Evolutionary conservation across 2,888 invertebrate genomes (phyloP).

Genomic region (Argyra leucocephala): DNA sequence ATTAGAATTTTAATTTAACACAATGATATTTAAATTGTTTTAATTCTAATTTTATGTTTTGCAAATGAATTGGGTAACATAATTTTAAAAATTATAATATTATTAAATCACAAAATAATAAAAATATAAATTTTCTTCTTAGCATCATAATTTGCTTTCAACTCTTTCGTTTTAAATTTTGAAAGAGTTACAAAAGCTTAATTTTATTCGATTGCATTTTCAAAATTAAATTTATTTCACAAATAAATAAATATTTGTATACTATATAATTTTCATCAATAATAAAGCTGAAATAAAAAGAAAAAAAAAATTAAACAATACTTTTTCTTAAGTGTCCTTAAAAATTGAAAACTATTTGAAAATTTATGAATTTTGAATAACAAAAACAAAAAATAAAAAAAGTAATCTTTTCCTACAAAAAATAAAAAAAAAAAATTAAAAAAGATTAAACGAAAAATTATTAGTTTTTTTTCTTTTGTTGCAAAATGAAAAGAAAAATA

Average conservation of each 20-base stretch:
- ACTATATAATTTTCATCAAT: too few relatives aligned
- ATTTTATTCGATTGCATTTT: not conserved
- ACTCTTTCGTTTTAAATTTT: not conserved
- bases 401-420: not conserved
- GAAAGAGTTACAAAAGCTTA: not conserved
- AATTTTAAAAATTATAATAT: too few relatives aligned
- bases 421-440: too few relatives aligned
- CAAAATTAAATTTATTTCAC: not conserved
- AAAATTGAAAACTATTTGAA: conserved; percentile 5
- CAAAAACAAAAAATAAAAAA: too few relatives aligned
- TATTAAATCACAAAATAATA: not conserved
- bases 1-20: too few relatives aligned
- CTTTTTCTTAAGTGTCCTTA: conserved; percentile 10
- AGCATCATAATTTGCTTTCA: not conserved
- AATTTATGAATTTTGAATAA: not conserved
- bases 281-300: too few relatives aligned
- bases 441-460: not conserved
- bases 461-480: conserved; percentile 1
- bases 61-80: too few relatives aligned
- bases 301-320: not conserved
- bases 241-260: too few relatives aligned
- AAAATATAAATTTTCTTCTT: not conserved
- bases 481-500: not conserved
- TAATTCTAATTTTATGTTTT: too few relatives aligned
- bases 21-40: too few relatives aligned